Evolutionary conservation across 2,113 vertebrate genomes (phyloP).

Genomic region (Crocuta crocuta): DNA sequence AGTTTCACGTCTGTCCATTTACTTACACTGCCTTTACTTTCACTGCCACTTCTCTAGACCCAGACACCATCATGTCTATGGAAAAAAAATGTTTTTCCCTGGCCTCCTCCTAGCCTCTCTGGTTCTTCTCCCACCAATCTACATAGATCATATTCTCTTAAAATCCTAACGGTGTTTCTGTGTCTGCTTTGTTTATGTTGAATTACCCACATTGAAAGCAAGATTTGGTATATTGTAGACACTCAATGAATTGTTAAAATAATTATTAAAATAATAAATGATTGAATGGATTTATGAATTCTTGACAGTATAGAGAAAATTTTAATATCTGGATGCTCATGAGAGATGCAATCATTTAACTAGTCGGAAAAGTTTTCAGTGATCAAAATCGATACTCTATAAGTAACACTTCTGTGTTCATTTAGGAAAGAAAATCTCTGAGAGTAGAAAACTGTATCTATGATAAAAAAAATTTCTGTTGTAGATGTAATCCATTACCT

Average conservation of each 20-base stretch:
- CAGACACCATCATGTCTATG: not conserved
- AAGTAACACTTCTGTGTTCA: not conserved
- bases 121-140: not conserved
- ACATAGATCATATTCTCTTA: not conserved
- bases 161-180: not conserved
- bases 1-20: not conserved
- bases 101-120: not conserved
- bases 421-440: not conserved
- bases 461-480: not conserved
- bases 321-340: not conserved
- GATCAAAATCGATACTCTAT: not conserved
- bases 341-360: not conserved
- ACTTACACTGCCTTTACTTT: not conserved
- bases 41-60: fast-evolving
- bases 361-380: not conserved
- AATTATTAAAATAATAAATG: not conserved
- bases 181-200: not conserved
- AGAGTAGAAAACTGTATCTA: not conserved
- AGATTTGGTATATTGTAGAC: not conserved
- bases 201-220: not conserved
- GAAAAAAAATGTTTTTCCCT: not conserved
- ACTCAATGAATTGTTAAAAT: not conserved
- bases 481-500: not conserved
- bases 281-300: not conserved
- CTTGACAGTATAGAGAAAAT: not conserved